phyloP scores from a whole-genome alignment of 2,113 vertebrate species.

The Brienomyrus longianalis region DNA sequence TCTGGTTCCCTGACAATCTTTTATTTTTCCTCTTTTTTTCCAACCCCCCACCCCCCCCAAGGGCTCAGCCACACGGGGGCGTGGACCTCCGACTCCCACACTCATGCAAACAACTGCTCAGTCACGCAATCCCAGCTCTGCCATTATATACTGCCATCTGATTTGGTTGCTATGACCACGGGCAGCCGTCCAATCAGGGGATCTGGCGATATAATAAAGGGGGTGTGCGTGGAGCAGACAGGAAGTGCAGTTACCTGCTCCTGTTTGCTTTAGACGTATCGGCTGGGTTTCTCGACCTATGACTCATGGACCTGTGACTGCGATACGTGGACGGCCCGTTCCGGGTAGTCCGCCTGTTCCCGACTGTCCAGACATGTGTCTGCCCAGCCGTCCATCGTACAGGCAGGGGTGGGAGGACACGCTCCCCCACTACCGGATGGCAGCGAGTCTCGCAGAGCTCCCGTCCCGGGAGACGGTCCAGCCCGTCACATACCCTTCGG shows the following conservation, averaged over 20 bases:
- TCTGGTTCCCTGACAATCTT: background rate
- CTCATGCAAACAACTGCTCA: slow-evolving; percentile 22
- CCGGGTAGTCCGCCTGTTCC: background rate
- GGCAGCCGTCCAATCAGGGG: slow-evolving; percentile 23
- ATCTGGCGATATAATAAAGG: background rate
- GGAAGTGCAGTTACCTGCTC: slow-evolving; percentile 27
- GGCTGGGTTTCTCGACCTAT: slow-evolving; percentile 13
- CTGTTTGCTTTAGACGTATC: slow-evolving; percentile 22
- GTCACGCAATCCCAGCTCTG: slow-evolving; percentile 21
- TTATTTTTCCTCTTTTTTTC: background rate
- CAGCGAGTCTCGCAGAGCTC: background rate
- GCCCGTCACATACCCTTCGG: background rate
- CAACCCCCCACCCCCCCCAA: background rate
- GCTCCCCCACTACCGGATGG: background rate
- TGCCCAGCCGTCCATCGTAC: background rate
- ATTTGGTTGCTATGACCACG: slow-evolving; percentile 26
- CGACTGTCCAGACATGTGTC: background rate
- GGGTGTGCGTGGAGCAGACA: background rate
- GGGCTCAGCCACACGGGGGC: background rate
- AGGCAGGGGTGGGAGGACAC: background rate
- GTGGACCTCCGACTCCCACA: slow-evolving; percentile 17
- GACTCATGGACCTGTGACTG: slow-evolving; percentile 12
- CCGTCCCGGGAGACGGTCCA: background rate
- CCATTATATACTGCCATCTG: slow-evolving; percentile 10
- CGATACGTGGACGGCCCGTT: background rate